These are phyloP conservation scores for Salticus scenicus DNA, from an alignment of 2,888 invertebrate genomes.

Conservation along the genomic window DNA sequence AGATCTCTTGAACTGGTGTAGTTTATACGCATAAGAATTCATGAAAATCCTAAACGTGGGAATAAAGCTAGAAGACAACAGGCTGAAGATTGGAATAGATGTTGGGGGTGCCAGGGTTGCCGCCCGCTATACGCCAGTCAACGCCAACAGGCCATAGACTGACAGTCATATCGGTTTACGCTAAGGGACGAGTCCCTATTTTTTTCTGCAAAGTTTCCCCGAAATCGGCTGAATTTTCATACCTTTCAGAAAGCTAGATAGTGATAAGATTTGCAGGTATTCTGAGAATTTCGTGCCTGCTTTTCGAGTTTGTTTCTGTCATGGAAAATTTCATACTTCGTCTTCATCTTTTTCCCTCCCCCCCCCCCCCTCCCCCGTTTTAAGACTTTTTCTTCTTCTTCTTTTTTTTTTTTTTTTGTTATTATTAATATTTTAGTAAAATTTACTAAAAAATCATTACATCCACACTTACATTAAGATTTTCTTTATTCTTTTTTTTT, in stretches of 20 bases:
- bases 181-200: not conserved
- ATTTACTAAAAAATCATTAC: no score
- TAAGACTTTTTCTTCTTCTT: no score
- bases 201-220: not conserved
- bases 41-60: conserved; percentile 70
- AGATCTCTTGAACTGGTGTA: no score
- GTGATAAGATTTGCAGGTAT: not conserved
- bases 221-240: not conserved
- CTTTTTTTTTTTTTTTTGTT: no score
- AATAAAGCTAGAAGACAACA: conserved; percentile 63
- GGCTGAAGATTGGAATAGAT: conserved; percentile 41
- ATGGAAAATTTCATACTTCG: no score
- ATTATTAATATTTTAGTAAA: no score
- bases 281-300: no score
- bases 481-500: no score
- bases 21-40: conserved; percentile 60
- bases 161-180: conserved; percentile 24
- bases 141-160: conserved; percentile 38
- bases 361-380: no score
- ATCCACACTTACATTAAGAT: no score
- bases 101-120: conserved; percentile 48
- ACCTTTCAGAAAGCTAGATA: not conserved
- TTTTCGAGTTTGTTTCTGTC: no score
- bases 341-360: no score
- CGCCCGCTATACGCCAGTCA: conserved; percentile 43